Conservation (phyloP, 2,113 vertebrate species). For the Pangasianodon gigas region DNA sequence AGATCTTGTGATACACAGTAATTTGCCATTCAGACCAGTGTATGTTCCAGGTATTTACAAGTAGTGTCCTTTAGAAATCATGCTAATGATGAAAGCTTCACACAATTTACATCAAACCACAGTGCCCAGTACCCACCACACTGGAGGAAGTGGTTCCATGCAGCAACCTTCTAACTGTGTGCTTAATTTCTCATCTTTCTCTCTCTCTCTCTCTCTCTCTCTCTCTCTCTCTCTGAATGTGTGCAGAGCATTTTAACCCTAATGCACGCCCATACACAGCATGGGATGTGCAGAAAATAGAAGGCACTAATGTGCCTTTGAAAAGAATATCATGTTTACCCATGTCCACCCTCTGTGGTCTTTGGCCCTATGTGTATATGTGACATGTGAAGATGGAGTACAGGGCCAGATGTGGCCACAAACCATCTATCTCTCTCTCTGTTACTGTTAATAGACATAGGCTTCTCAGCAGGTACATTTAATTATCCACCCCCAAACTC, state of each 20-base stretch:
- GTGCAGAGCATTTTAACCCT: not conserved
- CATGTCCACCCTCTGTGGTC: not conserved
- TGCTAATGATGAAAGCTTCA: not conserved
- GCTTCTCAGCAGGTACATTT: slow-evolving; percentile 4
- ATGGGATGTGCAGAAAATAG: not conserved
- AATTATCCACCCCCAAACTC: not conserved
- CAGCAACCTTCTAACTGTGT: not conserved
- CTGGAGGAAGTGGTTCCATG: not conserved
- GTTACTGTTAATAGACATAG: not conserved
- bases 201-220: not conserved
- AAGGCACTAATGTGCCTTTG: not conserved
- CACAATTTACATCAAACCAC: not conserved
- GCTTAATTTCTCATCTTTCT: not conserved
- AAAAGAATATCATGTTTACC: not conserved
- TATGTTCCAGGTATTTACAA: not conserved
- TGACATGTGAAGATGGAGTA: not conserved
- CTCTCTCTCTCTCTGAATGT: not conserved
- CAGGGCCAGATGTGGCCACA: slow-evolving; percentile 41
- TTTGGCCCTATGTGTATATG: not conserved
- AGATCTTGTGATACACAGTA: not conserved
- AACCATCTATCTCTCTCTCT: not conserved
- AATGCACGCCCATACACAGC: not conserved
- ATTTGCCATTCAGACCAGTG: not conserved
- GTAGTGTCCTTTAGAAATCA: not conserved
- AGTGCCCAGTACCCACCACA: too few relatives aligned